Percentiles rank a stretch among this genome's conserved stretches.
phyloP scores from a whole-genome alignment of 2,888 invertebrate species.

The Allacma fusca region DNA sequence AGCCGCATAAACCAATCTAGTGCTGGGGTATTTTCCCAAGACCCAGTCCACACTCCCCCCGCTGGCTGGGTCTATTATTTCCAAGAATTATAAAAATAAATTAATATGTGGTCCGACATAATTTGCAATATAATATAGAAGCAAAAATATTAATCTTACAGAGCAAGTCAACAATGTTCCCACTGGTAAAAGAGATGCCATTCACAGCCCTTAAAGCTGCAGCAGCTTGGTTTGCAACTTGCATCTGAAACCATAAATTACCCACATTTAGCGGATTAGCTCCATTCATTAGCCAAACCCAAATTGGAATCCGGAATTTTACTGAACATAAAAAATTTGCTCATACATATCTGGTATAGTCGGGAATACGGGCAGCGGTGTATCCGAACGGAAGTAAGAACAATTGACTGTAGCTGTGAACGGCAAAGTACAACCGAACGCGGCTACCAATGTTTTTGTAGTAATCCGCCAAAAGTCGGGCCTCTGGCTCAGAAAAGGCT shows the following conservation, averaged over 20 bases:
- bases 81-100: not conserved
- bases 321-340: no score
- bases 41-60: slow-evolving; percentile 54
- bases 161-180: slow-evolving; percentile 68
- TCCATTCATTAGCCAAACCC: no score
- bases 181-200: slow-evolving; percentile 54
- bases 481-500: slow-evolving; percentile 57
- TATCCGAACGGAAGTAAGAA: slow-evolving; percentile 75
- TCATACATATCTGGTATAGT: slow-evolving; percentile 56
- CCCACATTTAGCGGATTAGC: not conserved
- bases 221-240: slow-evolving; percentile 45
- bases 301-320: no score
- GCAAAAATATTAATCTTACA: no score
- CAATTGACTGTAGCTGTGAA: slow-evolving; percentile 79
- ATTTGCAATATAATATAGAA: no score
- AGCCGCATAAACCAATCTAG: slow-evolving; percentile 24
- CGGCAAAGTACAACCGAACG: slow-evolving; percentile 69
- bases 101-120: not conserved
- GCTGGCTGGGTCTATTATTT: slow-evolving; percentile 43
- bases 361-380: slow-evolving; percentile 52
- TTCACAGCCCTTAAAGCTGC: slow-evolving; percentile 50
- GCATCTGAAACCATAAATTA: slow-evolving; percentile 15
- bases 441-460: slow-evolving; percentile 52
- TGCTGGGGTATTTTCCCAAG: slow-evolving; percentile 27
- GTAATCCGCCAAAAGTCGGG: slow-evolving; percentile 57